A percentile compares a stretch with the other conserved stretches of the same genome.
These are phyloP conservation scores for Fopius arisanus DNA, from an alignment of 1,140 invertebrate genomes.

Conservation along the genomic window DNA sequence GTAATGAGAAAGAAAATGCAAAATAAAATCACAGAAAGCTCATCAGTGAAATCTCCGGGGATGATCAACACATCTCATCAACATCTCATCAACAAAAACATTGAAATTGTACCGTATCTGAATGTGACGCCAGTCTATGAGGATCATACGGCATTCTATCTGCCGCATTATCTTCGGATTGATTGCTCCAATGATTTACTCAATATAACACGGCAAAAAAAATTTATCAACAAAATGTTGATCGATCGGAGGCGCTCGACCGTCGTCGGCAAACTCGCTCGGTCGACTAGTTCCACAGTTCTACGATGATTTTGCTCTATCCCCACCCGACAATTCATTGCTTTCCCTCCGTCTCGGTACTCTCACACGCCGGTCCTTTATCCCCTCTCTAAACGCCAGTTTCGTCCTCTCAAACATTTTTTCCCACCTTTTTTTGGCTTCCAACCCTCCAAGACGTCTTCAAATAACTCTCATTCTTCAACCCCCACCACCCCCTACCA, in stretches of 20 bases:
- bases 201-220: neutral
- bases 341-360: neutral
- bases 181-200: neutral
- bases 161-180: constrained; percentile 28
- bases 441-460: neutral
- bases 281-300: constrained; percentile 42
- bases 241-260: constrained; percentile 29
- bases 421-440: neutral
- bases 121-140: constrained; percentile 25
- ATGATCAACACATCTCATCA: neutral
- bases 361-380: neutral
- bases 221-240: neutral
- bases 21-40: neutral
- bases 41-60: neutral
- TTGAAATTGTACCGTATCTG: constrained; percentile 32
- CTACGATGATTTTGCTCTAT: constrained; percentile 36
- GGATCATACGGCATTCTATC: constrained; percentile 35
- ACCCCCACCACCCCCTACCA: neutral
- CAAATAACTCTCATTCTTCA: neutral
- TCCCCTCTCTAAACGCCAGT: neutral
- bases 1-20: neutral
- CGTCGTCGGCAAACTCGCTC: constrained; percentile 32
- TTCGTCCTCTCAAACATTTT: no score
- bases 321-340: constrained; percentile 32
- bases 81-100: neutral